Evolutionary conservation across 2,797 vertebrate genomes (phyloP), one percentile per base, ranked within the genome.

Genomic region (Oreochromis mossambicus): DNA sequence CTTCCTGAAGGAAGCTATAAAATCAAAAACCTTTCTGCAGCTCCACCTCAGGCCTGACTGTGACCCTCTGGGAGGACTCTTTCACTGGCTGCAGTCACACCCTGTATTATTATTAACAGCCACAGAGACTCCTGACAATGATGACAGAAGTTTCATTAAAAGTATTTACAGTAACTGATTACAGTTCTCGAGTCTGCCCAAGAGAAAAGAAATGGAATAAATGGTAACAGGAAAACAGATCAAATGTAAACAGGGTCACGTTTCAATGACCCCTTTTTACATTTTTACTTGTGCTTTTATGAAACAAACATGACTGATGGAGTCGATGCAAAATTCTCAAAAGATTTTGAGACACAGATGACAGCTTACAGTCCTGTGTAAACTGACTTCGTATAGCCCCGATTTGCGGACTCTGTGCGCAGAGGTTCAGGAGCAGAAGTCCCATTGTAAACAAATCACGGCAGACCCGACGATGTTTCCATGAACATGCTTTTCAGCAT

Each of bases 31-130:
- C 24, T 52, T 82, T 58, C 21, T 73, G 46, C 36, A 54, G 48
- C 73, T 80, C 7, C 10, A 15, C 15, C 79, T 80, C 5, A 3
- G n/a, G 56, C 24, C 21, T 63, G 32, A 63, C 55, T 73, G 17
- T 73, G 34, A 76, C 14, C 79, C 82, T 82, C 80, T 63, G 89
- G 70, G 79, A 92, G 80, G 84, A 66, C 85, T 81, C 68, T 70
- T 85, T 91, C 90, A 88, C 84, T 29, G 46, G 55, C 79, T 73
- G 70, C 73, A 86, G 88, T 92, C 87, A 84, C 77, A 90, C 70
- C 83, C 84, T 83, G 84, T 80, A 56, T 82, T 88, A 86, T 82
- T 78, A 82, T 84, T 55, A 78, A 43, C 34, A 81, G 52, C 80
- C 61, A 84, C 8, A 78, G 32, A 84, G 70, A 88, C 77, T 66